Evolutionary conservation across 37 sponge, comb jelly and placozoan genomes (phyloP).

Genomic region (Beroe ovata): DNA sequence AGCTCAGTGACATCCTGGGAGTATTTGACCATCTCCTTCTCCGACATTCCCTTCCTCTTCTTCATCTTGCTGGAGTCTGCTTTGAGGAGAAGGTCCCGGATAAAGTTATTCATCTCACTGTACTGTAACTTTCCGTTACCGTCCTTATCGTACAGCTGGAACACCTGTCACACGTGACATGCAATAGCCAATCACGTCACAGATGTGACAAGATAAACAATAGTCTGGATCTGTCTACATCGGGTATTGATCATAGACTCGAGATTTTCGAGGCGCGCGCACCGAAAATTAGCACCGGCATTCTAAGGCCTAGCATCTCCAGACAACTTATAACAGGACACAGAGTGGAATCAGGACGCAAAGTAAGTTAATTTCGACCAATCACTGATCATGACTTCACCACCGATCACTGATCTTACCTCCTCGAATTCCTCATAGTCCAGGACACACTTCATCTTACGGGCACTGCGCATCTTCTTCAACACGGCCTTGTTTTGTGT

Average conservation of each 20-base stretch:
- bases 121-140: constrained; percentile 24
- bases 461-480: not conserved
- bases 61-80: not conserved
- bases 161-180: constrained; percentile 33
- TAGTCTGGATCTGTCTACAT: too few species aligned
- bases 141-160: constrained; percentile 20
- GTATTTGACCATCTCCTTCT: constrained; percentile 19
- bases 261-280: too few species aligned
- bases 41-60: not conserved
- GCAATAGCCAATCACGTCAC: too few species aligned
- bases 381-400: too few species aligned
- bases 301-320: too few species aligned
- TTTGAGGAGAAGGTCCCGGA: not conserved
- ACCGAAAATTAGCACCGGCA: too few species aligned
- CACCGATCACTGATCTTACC: too few species aligned
- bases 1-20: constrained; percentile 42
- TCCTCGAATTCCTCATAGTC: constrained; percentile 15
- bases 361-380: too few species aligned
- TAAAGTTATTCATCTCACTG: constrained; percentile 42
- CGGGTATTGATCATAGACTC: too few species aligned
- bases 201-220: too few species aligned
- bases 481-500: not conserved
- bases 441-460: not conserved
- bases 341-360: too few species aligned
- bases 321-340: too few species aligned